A percentile compares a stretch with the other conserved stretches of the same genome.
These are phyloP conservation scores for Thunnus albacares DNA, from an alignment of 2,797 vertebrate species.

Conservation along the genomic window DNA sequence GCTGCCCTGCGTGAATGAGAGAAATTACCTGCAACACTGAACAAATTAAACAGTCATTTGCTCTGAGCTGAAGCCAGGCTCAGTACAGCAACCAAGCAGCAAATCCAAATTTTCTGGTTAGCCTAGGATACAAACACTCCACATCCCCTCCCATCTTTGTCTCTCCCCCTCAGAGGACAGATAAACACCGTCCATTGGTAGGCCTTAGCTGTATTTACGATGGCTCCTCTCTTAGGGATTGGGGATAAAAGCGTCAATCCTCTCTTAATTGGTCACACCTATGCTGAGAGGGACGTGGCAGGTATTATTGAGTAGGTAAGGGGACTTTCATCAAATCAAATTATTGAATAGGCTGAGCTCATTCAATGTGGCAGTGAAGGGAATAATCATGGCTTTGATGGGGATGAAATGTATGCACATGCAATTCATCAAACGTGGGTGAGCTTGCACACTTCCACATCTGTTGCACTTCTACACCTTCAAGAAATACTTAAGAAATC, in stretches of 20 bases:
- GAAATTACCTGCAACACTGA: conserved; percentile 80
- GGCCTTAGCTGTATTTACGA: conserved; percentile 59
- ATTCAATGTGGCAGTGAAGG: background rate
- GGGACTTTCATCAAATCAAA: conserved; percentile 58
- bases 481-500: too few relatives aligned
- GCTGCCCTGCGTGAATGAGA: conserved; percentile 62
- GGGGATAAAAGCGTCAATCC: conserved; percentile 68
- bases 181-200: conserved; percentile 57
- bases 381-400: conserved; percentile 22
- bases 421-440: conserved; percentile 1
- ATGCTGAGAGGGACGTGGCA: conserved; percentile 45
- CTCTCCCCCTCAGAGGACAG: conserved; percentile 30
- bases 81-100: conserved; percentile 71
- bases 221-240: conserved; percentile 56
- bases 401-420: background rate
- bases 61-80: conserved; percentile 65
- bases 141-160: background rate
- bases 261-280: conserved; percentile 74
- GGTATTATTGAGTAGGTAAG: conserved; percentile 56
- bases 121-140: conserved; percentile 24
- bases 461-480: too few relatives aligned
- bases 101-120: conserved; percentile 76
- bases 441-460: background rate
- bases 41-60: conserved; percentile 83
- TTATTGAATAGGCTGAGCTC: conserved; percentile 40